Conservation (phyloP, 2,797 vertebrate genomes). For the Acipenser oxyrinchus region DNA sequence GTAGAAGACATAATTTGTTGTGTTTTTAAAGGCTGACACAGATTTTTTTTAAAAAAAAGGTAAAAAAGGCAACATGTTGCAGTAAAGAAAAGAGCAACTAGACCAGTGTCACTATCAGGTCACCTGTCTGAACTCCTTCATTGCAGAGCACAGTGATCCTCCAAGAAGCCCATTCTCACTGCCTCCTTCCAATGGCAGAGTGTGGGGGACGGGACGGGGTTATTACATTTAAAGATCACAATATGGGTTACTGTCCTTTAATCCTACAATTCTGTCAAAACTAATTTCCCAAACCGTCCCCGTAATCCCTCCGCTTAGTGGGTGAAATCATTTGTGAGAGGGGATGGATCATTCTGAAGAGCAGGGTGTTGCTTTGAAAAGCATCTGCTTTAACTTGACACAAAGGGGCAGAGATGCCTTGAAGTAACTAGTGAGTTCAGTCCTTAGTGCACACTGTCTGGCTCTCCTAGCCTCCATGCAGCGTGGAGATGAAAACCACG, state of each 20-base stretch:
- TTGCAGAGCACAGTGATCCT: background rate
- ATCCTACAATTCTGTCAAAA: background rate
- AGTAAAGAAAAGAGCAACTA: no score
- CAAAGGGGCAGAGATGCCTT: background rate
- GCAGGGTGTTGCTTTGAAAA: background rate
- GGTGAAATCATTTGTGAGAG: conserved; percentile 2
- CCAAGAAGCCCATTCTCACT: background rate
- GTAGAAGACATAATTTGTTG: no score
- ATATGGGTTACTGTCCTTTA: background rate
- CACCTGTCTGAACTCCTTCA: background rate
- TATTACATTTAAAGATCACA: background rate
- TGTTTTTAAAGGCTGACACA: no score
- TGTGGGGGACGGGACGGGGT: background rate
- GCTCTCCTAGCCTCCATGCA: conserved; percentile 79
- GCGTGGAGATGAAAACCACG: conserved; percentile 90
- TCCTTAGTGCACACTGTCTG: conserved; percentile 19
- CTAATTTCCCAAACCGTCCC: background rate
- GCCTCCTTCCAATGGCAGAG: background rate
- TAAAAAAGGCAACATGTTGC: no score
- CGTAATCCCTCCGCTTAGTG: background rate
- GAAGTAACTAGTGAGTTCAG: background rate
- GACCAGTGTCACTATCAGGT: background rate
- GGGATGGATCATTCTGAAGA: background rate
- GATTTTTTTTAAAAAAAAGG: no score
- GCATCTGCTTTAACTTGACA: background rate